Conservation (phyloP, 1,140 invertebrate genomes). For the Achatina immaculata region DNA sequence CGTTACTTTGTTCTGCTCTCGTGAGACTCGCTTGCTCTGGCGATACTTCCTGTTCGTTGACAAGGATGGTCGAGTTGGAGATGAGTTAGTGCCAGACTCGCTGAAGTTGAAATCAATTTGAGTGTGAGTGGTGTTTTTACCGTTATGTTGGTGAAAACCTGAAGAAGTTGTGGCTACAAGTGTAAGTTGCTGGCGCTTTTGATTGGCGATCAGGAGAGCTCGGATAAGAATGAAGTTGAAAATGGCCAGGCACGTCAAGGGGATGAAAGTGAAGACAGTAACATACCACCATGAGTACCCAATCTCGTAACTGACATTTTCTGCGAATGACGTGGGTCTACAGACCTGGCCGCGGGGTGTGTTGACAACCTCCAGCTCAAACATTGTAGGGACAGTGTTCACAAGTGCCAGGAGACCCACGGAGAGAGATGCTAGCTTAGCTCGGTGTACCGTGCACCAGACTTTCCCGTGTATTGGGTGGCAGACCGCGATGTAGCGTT, state of each 20-base stretch:
- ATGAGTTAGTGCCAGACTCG: neutral
- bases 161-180: slow-evolving; percentile 18
- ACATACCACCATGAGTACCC: slow-evolving; percentile 79
- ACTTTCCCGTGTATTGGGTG: slow-evolving; percentile 82
- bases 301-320: slow-evolving; percentile 74
- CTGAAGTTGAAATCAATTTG: neutral
- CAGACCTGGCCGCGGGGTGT: slow-evolving; percentile 61
- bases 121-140: neutral
- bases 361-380: slow-evolving; percentile 55
- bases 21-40: slow-evolving; percentile 22
- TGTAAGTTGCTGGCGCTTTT: slow-evolving; percentile 74
- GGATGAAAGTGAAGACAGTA: slow-evolving; percentile 78
- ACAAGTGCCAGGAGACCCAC: slow-evolving; percentile 45
- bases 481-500: slow-evolving; percentile 83
- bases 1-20: slow-evolving; percentile 74
- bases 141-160: neutral
- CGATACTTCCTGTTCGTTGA: neutral
- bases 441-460: slow-evolving; percentile 76
- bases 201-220: slow-evolving; percentile 76
- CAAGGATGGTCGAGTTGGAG: neutral
- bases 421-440: slow-evolving; percentile 51
- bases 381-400: slow-evolving; percentile 59
- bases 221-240: slow-evolving; percentile 82
- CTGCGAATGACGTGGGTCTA: slow-evolving; percentile 44
- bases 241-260: slow-evolving; percentile 77